Evolutionary conservation across 2,888 invertebrate genomes (phyloP), one percentile per base, ranked within the genome.

Genomic region (Papilio elwesi): DNA sequence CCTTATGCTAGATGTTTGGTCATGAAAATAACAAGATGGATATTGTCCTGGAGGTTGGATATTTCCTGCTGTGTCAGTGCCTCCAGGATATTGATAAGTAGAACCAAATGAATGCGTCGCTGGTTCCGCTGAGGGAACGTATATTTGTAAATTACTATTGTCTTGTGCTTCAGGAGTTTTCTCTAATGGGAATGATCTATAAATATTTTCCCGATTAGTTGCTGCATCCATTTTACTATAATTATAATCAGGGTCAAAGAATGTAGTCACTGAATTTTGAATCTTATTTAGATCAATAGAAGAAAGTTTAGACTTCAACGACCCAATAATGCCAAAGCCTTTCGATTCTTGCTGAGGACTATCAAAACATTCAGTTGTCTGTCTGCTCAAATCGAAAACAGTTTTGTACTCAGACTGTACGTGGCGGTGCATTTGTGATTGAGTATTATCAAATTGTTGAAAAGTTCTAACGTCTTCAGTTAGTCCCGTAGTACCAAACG

Each of bases 221-320:
- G 79, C 51, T 8, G 78, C 75, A 11, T 85, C 83, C 9, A 80
- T 78, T 79, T 85, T 86, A 13, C 76, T 75, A n/a, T 84, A 83
- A 79, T 91, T 92, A 72, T 88, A 93, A 69, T 83, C 85, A 0
- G 94, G 93, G 81, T 94, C 94, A 63, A 94, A 94, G 78, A 94
- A 94, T 0, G 91, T 92, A 0, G 93, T 92, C 5, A 94, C 92
- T 6, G 84, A 90, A 79, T 85, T 91, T 80, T 93, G 93, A 57
- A 94, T 87, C 79, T 91, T 94, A 81, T 92, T 92, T 12, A 94
- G 91, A 81, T 92, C 92, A 64, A 94, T 81, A 9, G 90, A 85
- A 75, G 89, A 88, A 0, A 93, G 83, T 76, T 93, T 93, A 49
- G 93, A 92, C 82, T 93, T 93, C n/a, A 93, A 82, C 10, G 93